Conservation (phyloP, 2,888 invertebrate genomes). For the Homarus gammarus region DNA sequence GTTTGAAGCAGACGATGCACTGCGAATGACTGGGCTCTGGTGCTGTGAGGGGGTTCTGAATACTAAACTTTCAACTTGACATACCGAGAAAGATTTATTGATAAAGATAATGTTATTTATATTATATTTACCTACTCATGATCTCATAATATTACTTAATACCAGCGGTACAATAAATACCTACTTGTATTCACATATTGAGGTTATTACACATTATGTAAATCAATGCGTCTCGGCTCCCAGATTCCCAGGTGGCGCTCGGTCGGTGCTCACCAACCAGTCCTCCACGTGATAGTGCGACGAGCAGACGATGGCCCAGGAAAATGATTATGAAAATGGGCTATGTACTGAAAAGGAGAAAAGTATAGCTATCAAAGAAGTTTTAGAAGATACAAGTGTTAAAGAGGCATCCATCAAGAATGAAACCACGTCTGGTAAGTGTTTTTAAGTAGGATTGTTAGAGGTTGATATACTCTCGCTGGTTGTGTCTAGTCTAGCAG, state of each 20-base stretch:
- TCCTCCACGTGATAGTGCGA: slow-evolving; percentile 30
- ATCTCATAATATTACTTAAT: not conserved
- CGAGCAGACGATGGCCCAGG: slow-evolving; percentile 63
- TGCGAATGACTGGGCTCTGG: not conserved
- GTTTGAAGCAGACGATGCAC: slow-evolving; percentile 25
- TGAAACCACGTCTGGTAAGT: slow-evolving; percentile 30
- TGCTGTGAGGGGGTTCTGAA: slow-evolving; percentile 3
- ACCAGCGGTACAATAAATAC: not conserved
- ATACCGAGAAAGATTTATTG: not conserved
- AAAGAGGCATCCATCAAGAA: slow-evolving; percentile 1
- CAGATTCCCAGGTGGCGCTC: not conserved
- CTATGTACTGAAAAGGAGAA: slow-evolving; percentile 29
- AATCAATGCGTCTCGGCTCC: not conserved
- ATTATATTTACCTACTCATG: not conserved
- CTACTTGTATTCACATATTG: not conserved
- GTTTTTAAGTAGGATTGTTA: too few species aligned
- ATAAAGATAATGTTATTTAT: not conserved
- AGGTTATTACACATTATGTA: not conserved
- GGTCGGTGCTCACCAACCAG: slow-evolving; percentile 6
- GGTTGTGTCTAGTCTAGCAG: slow-evolving; percentile 28
- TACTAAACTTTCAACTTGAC: not conserved
- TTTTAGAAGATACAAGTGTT: not conserved
- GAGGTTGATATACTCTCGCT: not conserved
- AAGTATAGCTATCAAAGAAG: slow-evolving; percentile 14
- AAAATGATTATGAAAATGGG: slow-evolving; percentile 34